Evolutionary conservation across 2,888 invertebrate species (phyloP), one percentile per base, ranked within the genome.

Genomic region (Drosophila longiperda): DNA sequence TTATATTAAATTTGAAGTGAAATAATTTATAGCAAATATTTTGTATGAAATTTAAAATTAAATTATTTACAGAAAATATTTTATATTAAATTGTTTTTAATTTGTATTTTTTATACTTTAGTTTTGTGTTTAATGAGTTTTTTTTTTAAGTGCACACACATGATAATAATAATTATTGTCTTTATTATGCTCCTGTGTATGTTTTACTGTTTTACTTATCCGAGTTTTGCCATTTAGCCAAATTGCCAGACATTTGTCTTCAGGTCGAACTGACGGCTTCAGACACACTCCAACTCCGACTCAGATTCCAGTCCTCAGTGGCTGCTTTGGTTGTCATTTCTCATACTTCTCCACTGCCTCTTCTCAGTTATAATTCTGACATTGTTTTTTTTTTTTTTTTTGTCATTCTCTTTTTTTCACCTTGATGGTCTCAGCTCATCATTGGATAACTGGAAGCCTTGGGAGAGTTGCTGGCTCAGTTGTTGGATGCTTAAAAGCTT

Each of bases 211-310:
- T 75, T 75, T 80, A 75, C 80, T 87, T 75, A 82, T 76, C 65
- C 80, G 66, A 82, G 85, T 86, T 87, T 73, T 82, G 89, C 83
- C 79, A 88, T 87, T 87, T 87, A 81, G 87, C 87, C 80, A 90
- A 87, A 87, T 87, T 90, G 87, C 84, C 87, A 87, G 87, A 90
- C 87, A 90, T 87, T 87, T 88, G 90, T 87, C 89, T 89, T 83
- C 75, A 33, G 59, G 55, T 60, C 34, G 60, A 52, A 52, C 60
- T 17, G 52, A 45, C 69, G 34, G 58, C 59, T 11, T 59, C 60
- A 60, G 66, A 20, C 45, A 20, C 29, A 2, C 29, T 29, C 29
- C 5, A 0, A 29, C 5, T 29, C 29, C 5, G 5, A 29, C 45
- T 38, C 23, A 12, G 26, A 26, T 48, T 55, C 17, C 17, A 50